Evolutionary conservation across 2,797 vertebrate genomes (phyloP), one percentile per base, ranked within the genome.

Genomic region (Acrocephalus scirpaceus): DNA sequence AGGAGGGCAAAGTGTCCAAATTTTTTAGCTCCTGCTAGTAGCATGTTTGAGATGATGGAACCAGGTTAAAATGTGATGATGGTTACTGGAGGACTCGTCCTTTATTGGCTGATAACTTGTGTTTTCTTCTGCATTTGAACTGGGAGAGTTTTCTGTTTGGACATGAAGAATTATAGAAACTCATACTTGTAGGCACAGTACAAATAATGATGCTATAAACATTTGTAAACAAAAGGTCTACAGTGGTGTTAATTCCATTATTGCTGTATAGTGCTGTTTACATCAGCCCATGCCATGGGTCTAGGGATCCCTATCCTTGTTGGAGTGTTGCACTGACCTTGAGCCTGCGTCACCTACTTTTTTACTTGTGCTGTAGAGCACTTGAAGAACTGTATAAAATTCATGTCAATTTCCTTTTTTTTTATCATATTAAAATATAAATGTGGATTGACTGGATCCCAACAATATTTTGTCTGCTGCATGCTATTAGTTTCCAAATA

Each of bases 391-490:
- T 62, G 20, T 57, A 53, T 53, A 76, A 82, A 74, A 64, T 76
- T 84, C 18, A 32, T 58, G 30, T 54, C 83, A 7, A 58, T 71
- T 90, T 82, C 27, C 25, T 79, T 8, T 76, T 3, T 58, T 92
- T 88, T 91, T 89, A 56, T 45, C 7, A 22, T 75, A 69, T 60
- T 91, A 85, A 85, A 85, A 89, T 82, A 79, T 73, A 84, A 87
- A 87, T 79, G 60, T 77, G 60, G 13, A 47, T 75, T 82, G 73
- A 73, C 62, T 76, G 74, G 42, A 71, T 93, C 27, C 17, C 44
- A 79, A 21, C 29, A 73, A 71, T 74, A 57, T 80, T 92, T 50
- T 83, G 16, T 36, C 32, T 77, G 23, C 57, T 77, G 69, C 26
- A 65, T 8, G 13, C 22, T 88, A 36, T 65, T 93, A 74, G 61